Conservation (phyloP, 2,888 invertebrate genomes). For the Scaptomyza tumidula region DNA sequence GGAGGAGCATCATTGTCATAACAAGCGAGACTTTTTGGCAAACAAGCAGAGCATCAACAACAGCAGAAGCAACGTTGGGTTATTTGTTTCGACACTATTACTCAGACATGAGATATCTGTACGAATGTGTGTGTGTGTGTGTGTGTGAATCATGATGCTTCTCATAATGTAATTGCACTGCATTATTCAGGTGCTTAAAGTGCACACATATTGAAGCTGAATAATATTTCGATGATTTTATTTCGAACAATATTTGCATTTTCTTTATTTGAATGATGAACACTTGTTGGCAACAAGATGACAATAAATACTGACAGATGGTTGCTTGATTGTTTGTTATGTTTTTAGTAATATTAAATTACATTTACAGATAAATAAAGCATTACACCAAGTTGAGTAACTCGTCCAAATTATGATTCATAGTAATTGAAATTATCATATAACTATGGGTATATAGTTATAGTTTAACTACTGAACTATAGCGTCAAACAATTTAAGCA, state of each 20-base stretch:
- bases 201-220: background rate
- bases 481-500: background rate
- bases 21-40: conserved; percentile 57
- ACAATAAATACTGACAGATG: background rate
- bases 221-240: background rate
- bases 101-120: conserved; percentile 29
- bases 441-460: background rate
- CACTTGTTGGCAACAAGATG: background rate
- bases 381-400: background rate
- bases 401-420: too few species aligned
- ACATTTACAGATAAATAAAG: background rate
- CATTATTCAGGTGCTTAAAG: conserved; percentile 39
- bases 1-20: conserved; percentile 49
- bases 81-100: conserved; percentile 26
- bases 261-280: background rate
- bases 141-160: conserved; percentile 2
- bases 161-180: conserved; percentile 32
- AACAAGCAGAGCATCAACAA: conserved; percentile 45
- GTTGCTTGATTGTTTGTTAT: background rate
- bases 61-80: conserved; percentile 19
- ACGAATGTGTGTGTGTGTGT: background rate
- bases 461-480: background rate
- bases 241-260: background rate
- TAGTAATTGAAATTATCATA: background rate
- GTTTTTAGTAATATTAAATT: background rate